phyloP scores from a whole-genome alignment of 1,140 invertebrate genomes.

The Diploscapter pachys region DNA sequence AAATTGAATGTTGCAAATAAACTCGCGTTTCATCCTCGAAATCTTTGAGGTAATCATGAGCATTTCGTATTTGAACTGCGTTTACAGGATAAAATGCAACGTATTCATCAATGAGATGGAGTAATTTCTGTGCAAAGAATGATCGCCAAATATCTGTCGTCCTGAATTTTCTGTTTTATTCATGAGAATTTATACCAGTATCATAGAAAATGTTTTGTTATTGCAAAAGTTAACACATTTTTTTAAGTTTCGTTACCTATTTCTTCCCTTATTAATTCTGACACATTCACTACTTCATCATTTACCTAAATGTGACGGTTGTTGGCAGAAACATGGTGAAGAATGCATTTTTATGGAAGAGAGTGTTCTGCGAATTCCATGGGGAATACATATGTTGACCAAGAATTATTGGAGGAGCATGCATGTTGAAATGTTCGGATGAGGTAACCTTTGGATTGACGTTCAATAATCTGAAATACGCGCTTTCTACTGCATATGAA shows the following conservation, averaged over 20 bases:
- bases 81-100: background rate
- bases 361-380: too few relatives aligned
- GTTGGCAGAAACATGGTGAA: too few relatives aligned
- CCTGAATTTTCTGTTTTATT: background rate
- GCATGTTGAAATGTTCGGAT: background rate
- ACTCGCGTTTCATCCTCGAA: background rate
- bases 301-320: too few relatives aligned
- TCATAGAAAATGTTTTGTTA: background rate
- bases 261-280: too few relatives aligned
- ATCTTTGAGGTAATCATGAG: background rate
- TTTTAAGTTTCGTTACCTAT: too few relatives aligned
- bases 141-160: background rate
- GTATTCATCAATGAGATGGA: background rate
- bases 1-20: background rate
- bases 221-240: slow-evolving; percentile 1
- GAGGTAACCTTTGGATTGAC: background rate
- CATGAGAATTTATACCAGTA: too few relatives aligned
- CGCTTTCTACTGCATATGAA: background rate
- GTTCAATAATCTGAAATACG: slow-evolving; percentile 29
- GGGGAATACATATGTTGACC: background rate
- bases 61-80: background rate
- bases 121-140: background rate
- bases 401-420: background rate
- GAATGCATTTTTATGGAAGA: too few relatives aligned
- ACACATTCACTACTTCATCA: too few relatives aligned